phyloP scores from a whole-genome alignment of 2,113 vertebrate genomes.

The Nansenia antarctica region DNA sequence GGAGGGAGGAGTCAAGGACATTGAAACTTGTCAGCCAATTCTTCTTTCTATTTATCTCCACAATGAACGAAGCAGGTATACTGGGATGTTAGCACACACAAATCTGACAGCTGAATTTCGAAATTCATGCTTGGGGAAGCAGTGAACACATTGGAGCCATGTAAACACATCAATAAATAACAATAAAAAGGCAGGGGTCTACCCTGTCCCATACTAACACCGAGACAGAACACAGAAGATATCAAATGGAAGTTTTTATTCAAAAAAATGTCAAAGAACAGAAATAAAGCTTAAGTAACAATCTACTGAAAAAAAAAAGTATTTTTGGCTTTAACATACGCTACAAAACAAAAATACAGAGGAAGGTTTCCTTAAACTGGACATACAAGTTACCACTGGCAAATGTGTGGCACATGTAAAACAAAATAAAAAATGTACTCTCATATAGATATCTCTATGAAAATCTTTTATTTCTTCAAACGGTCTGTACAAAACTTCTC shows the following conservation, averaged over 20 bases:
- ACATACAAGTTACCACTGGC: constrained; percentile 96
- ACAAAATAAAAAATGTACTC: constrained; percentile 94
- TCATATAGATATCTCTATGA: constrained; percentile 97
- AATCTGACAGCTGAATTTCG: no score
- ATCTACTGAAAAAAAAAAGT: constrained; percentile 90
- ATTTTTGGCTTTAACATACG: constrained; percentile 93
- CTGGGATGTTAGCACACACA: no score
- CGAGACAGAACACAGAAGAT: constrained; percentile 36
- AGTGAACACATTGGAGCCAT: no score
- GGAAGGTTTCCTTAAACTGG: constrained; percentile 88
- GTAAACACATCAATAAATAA: background rate
- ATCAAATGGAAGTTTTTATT: constrained; percentile 85
- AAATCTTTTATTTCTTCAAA: constrained; percentile 89
- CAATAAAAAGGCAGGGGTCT: background rate
- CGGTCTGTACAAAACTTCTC: constrained; percentile 98
- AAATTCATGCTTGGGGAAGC: no score
- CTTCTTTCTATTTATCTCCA: no score
- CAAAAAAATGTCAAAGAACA: constrained; percentile 91
- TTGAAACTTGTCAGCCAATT: no score
- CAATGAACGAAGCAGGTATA: no score
- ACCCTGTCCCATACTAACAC: background rate
- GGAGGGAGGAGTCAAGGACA: background rate
- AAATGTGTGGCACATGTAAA: constrained; percentile 93
- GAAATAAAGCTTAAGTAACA: constrained; percentile 89
- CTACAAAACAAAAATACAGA: constrained; percentile 91